A percentile compares a stretch with the other conserved stretches of the same genome.
Evolutionary conservation across 2,888 invertebrate genomes (phyloP).

Genomic region (Empis stercorea): DNA sequence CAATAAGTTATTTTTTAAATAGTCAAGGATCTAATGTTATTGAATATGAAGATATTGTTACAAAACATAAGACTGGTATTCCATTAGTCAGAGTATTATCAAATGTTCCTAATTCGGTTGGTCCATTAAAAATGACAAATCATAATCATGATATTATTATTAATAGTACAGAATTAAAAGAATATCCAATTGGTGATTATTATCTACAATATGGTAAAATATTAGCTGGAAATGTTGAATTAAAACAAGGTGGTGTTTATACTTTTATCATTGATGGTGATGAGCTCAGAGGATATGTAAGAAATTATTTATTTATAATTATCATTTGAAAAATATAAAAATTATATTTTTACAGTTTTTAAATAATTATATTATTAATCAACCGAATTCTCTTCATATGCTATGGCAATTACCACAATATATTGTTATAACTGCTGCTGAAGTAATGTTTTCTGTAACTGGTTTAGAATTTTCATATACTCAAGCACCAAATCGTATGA

Average conservation of each 20-base stretch:
- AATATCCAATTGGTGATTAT: constrained; percentile 28
- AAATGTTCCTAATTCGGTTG: constrained; percentile 19
- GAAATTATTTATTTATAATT: constrained; percentile 14
- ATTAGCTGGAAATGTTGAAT: constrained; percentile 26
- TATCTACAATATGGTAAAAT: constrained; percentile 33
- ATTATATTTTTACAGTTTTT: constrained; percentile 15
- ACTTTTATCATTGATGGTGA: constrained; percentile 40
- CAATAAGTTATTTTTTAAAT: constrained; percentile 25
- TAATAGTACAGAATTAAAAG: constrained; percentile 7
- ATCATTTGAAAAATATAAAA: neutral
- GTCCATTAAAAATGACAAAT: constrained; percentile 8
- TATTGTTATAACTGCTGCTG: constrained; percentile 79
- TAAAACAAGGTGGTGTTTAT: constrained; percentile 54
- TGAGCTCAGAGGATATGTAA: constrained; percentile 30
- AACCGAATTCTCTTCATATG: constrained; percentile 65
- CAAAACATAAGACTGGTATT: constrained; percentile 25
- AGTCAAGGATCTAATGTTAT: constrained; percentile 9
- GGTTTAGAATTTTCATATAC: constrained; percentile 94
- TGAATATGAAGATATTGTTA: constrained; percentile 12
- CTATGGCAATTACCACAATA: constrained; percentile 79
- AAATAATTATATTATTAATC: constrained; percentile 33
- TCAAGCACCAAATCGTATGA: constrained; percentile 86
- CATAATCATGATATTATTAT: neutral
- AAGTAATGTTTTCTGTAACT: constrained; percentile 93
- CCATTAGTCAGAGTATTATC: constrained; percentile 30